phyloP scores from a whole-genome alignment of 2,797 vertebrate species.

The Calcarius lapponicus region DNA sequence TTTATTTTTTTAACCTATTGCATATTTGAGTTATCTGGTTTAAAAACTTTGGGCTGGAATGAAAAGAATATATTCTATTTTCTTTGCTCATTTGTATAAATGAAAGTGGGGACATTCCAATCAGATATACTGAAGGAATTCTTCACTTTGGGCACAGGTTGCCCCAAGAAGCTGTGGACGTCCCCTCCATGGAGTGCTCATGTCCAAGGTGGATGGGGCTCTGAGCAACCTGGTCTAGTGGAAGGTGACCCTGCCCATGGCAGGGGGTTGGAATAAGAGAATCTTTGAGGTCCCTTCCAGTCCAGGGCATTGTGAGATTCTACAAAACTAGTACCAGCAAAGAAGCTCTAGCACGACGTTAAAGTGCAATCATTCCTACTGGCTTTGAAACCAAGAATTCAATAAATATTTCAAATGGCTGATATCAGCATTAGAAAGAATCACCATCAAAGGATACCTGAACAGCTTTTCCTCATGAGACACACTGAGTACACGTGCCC shows the following conservation, averaged over 20 bases:
- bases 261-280: rapidly evolving
- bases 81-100: background rate
- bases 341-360: background rate
- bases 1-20: background rate
- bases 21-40: background rate
- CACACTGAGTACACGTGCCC: background rate
- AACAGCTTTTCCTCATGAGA: background rate
- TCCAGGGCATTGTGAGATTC: background rate
- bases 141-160: background rate
- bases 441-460: background rate
- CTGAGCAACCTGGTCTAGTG: background rate
- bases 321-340: background rate
- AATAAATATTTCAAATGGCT: background rate
- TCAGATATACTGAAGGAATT: background rate
- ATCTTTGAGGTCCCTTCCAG: background rate
- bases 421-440: background rate
- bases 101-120: background rate
- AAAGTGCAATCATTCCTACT: background rate
- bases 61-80: background rate
- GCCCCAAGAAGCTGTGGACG: background rate
- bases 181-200: too few species aligned
- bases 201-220: background rate
- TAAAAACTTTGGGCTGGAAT: background rate
- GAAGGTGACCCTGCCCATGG: background rate
- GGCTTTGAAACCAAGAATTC: background rate